Percentiles rank a stretch among this genome's conserved stretches.
These are phyloP conservation scores for Hippocampus mohnikei DNA, from an alignment of 2,113 vertebrate species.

Conservation along the genomic window DNA sequence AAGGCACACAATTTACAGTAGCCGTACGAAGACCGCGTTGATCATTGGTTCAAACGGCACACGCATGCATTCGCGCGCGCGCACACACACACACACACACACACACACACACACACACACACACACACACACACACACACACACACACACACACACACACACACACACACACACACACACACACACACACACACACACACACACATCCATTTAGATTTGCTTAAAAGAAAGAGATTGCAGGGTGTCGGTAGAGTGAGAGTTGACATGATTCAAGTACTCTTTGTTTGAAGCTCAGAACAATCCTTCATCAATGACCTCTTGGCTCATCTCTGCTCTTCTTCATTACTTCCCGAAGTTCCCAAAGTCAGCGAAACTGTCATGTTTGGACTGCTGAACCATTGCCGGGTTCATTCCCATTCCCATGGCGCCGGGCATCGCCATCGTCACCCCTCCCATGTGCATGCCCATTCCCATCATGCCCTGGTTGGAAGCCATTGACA, in stretches of 20 bases:
- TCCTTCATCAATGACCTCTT: conserved; percentile 78
- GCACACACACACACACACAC: conserved; percentile 31
- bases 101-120: conserved; percentile 26
- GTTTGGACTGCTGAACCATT: conserved; percentile 86
- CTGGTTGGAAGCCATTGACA: conserved; percentile 75
- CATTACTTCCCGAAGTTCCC: conserved; percentile 96
- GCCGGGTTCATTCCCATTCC: conserved; percentile 78
- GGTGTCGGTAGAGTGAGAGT: conserved; percentile 52
- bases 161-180: conserved; percentile 27
- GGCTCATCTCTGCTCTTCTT: conserved; percentile 43
- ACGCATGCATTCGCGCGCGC: conserved; percentile 27
- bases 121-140: conserved; percentile 31
- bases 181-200: conserved; percentile 29
- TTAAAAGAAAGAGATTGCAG: conserved; percentile 48
- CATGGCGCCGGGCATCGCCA: conserved; percentile 79
- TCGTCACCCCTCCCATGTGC: conserved; percentile 81
- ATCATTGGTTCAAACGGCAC: conserved; percentile 60
- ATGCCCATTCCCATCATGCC: conserved; percentile 84
- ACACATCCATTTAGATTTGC: conserved; percentile 38
- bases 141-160: conserved; percentile 27
- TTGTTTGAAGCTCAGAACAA: conserved; percentile 85
- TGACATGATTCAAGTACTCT: conserved; percentile 77
- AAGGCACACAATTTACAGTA: conserved; percentile 22
- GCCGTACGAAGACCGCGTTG: conserved; percentile 31
- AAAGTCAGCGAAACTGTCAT: conserved; percentile 97